These are phyloP conservation scores for Syngnathoides biaculeatus DNA, from an alignment of 2,113 vertebrate genomes.

Conservation along the genomic window DNA sequence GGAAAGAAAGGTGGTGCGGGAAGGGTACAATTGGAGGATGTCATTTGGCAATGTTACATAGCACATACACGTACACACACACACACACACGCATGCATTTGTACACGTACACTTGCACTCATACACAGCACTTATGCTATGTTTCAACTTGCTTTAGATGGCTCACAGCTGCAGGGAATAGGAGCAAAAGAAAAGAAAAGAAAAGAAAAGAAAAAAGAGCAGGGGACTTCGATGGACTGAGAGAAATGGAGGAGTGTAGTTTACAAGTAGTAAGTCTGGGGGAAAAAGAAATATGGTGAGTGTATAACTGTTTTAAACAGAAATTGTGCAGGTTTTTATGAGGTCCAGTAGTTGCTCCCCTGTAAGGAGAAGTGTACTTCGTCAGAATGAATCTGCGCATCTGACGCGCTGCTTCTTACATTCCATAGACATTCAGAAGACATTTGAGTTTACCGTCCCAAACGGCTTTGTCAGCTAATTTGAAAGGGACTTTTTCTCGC, in stretches of 20 bases:
- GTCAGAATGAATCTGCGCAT: slow-evolving; percentile 27
- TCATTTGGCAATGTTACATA: slow-evolving; percentile 80
- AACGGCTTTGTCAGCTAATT: slow-evolving; percentile 10
- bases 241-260: slow-evolving; percentile 17
- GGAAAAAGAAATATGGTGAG: slow-evolving; percentile 32
- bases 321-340: slow-evolving; percentile 31
- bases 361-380: slow-evolving; percentile 13
- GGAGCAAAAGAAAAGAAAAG: slow-evolving; percentile 7
- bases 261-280: slow-evolving; percentile 57
- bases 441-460: not conserved
- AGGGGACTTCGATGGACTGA: slow-evolving; percentile 1
- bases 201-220: slow-evolving; percentile 9
- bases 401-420: slow-evolving; percentile 9
- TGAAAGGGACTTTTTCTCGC: slow-evolving; percentile 9
- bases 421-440: slow-evolving; percentile 3
- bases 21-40: slow-evolving; percentile 63
- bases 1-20: slow-evolving; percentile 37
- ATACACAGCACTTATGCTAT: slow-evolving; percentile 54
- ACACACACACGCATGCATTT: slow-evolving; percentile 6
- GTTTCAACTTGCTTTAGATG: slow-evolving; percentile 77
- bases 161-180: slow-evolving; percentile 67
- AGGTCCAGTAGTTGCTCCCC: slow-evolving; percentile 13
- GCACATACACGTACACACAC: slow-evolving; percentile 16
- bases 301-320: slow-evolving; percentile 50
- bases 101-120: slow-evolving; percentile 24